A percentile compares a stretch with the other conserved stretches of the same genome.
Conservation (phyloP, 2,113 vertebrate species). For the Myotis yumanensis region DNA sequence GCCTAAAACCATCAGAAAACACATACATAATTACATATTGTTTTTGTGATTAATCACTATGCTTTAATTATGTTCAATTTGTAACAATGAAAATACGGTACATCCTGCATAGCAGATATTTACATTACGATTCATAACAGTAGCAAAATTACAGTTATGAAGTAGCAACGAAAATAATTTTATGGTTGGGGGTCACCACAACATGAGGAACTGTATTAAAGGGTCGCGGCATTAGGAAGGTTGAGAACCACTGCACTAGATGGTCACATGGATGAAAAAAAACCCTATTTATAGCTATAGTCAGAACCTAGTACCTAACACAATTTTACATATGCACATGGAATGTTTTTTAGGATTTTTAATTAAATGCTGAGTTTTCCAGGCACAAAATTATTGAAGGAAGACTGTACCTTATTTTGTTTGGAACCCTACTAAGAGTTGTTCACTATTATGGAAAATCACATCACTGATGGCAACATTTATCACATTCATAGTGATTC, state of each 20-base stretch:
- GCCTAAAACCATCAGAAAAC: too few species aligned
- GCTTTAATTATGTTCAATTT: too few species aligned
- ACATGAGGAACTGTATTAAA: too few species aligned
- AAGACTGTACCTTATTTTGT: background rate
- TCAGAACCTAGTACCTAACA: background rate
- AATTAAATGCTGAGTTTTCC: slow-evolving; percentile 47
- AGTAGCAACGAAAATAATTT: too few species aligned
- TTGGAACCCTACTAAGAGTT: slow-evolving; percentile 2
- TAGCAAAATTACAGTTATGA: too few species aligned
- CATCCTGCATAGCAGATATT: too few species aligned
- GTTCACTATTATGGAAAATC: slow-evolving; percentile 33
- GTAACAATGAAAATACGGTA: too few species aligned
- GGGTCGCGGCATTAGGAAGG: too few species aligned
- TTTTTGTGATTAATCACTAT: too few species aligned
- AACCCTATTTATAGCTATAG: background rate
- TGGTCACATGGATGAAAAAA: background rate
- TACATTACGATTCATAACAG: too few species aligned
- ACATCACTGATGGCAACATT: background rate
- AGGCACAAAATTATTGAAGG: slow-evolving; percentile 26
- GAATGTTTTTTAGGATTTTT: slow-evolving; percentile 49
- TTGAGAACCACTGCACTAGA: background rate
- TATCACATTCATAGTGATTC: slow-evolving; percentile 17
- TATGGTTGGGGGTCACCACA: too few species aligned
- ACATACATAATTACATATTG: too few species aligned
- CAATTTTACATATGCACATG: background rate